Evolutionary conservation across 2,797 vertebrate genomes (phyloP).

Genomic region (Prunella strophiata): DNA sequence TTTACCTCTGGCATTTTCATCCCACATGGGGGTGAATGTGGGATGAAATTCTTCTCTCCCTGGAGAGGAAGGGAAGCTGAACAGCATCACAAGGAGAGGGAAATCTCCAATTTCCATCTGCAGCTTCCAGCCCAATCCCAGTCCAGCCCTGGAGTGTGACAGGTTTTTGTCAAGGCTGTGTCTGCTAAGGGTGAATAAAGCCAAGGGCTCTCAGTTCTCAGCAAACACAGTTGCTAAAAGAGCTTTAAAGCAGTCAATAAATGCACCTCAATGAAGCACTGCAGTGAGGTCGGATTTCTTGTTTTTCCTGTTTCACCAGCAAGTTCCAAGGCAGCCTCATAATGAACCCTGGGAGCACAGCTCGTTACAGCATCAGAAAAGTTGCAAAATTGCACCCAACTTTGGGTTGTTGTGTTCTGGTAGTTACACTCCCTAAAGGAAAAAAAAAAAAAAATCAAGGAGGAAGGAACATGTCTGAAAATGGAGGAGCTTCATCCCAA

Average conservation of each 20-base stretch:
- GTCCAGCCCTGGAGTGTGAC: accelerated
- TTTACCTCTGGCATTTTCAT: background rate
- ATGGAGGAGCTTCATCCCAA: background rate
- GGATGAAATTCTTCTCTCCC: background rate
- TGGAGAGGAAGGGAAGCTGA: background rate
- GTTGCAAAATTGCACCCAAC: conserved; percentile 16
- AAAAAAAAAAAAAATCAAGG: background rate
- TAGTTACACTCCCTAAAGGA: background rate
- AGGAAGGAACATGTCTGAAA: background rate
- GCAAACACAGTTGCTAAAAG: conserved; percentile 28
- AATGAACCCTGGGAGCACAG: conserved; percentile 3
- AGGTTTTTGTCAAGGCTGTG: background rate
- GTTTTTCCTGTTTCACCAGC: conserved; percentile 56
- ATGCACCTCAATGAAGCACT: conserved; percentile 25
- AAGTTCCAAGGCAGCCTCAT: conserved; percentile 9
- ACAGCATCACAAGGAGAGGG: background rate
- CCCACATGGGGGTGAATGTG: background rate
- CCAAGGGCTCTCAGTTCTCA: background rate
- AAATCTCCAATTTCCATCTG: background rate
- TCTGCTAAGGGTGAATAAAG: background rate
- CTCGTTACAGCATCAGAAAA: background rate
- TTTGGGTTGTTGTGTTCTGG: background rate
- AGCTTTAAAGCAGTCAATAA: conserved; percentile 32
- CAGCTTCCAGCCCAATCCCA: background rate
- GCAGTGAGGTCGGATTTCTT: conserved; percentile 12